Percentiles rank a stretch among this genome's conserved stretches.
Evolutionary conservation across 2,797 vertebrate species (phyloP).

Genomic region (Mormyrops attenuatus): DNA sequence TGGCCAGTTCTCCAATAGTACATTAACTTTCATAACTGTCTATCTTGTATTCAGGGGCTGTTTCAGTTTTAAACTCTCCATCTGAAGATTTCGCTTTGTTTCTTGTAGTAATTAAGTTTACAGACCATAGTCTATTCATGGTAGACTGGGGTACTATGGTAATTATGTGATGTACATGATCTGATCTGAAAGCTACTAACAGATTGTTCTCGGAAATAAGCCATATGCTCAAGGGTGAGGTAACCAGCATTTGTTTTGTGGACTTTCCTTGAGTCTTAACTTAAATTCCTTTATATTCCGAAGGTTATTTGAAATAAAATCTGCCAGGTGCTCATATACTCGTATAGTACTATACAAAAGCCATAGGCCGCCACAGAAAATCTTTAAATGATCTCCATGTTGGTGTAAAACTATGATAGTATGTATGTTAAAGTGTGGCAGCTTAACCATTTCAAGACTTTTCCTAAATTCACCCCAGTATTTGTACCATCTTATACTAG

Average conservation of each 20-base stretch:
- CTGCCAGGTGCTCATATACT: not conserved
- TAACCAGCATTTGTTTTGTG: not conserved
- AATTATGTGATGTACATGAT: slow-evolving; percentile 4
- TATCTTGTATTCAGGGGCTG: not conserved
- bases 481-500: not conserved
- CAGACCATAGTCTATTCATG: not conserved
- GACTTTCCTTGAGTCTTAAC: not conserved
- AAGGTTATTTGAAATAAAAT: not conserved
- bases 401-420: not conserved
- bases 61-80: not conserved
- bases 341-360: not conserved
- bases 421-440: not conserved
- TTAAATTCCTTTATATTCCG: not conserved
- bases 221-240: not conserved
- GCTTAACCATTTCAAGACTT: not conserved
- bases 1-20: not conserved
- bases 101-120: not conserved
- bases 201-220: not conserved
- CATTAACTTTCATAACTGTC: not conserved
- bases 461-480: not conserved
- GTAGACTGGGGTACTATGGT: not conserved
- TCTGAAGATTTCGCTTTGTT: not conserved
- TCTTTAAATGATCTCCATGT: not conserved
- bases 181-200: slow-evolving; percentile 6
- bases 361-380: not conserved